Base-by-base conservation (phyloP, 2,113 vertebrate genomes). In the Physeter macrocephalus region DNA sequence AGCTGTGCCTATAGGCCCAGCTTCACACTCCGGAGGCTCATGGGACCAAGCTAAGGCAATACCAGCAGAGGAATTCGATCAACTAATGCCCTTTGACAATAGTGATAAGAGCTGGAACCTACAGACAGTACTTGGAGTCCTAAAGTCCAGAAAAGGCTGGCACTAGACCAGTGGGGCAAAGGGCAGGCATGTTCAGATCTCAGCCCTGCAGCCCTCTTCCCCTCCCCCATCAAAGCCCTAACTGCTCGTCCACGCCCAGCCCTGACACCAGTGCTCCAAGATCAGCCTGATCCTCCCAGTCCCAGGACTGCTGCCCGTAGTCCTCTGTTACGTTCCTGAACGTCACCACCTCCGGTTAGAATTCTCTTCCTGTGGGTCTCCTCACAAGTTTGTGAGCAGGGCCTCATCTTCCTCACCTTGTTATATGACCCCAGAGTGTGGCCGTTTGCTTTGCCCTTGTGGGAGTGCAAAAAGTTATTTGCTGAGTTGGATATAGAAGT, bases 321-420 rank as follows among this genome's bases (percentile, higher is more conserved):
- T 4, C 67, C 67, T 36, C 80, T 66, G 10, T 8, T 18, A 2
- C 21, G 21, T 49, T 59, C 49, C 66, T 39, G 52, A 71, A 82
- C 7, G 41, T 17, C 11, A 3, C 14, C 5, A 6, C 27, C 14
- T 57, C 27, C 17, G 2, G 0, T 12, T 4, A 29, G 43, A n/a
- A 39, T 25, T 66, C 57, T 57, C 31, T 61, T 57, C 41, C 29
- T 39, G 2, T 2, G 8, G 13, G 8, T 75, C 17, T 66, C 23
- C 29, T 66, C 49, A 21, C 8, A 0, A 0, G 18, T 25, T 49
- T 67, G 57, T 62, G 31, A 66, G 23, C 36, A 39, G 57, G 25
- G 4, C 8, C 49, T 82, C 36, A 43, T 77, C 21, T 85, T 83
- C 27, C 9, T 78, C 52, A 52, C 43, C n/a, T 86, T 36, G 2